These are phyloP conservation scores for Hucho hucho DNA, from an alignment of 2,113 vertebrate genomes.

Conservation along the genomic window DNA sequence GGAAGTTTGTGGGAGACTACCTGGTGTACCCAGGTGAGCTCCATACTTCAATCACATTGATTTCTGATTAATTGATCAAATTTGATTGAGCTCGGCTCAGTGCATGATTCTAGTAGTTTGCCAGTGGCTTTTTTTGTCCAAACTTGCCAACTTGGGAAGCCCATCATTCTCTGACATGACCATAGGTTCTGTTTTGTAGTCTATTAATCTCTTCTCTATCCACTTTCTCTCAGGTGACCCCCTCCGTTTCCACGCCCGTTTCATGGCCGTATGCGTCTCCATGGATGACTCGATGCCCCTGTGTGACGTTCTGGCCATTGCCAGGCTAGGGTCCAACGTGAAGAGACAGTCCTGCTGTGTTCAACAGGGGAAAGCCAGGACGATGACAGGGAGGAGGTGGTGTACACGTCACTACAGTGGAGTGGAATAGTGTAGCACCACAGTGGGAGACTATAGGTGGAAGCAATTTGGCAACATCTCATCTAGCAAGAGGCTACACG, in stretches of 20 bases:
- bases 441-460: not conserved
- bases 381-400: constrained; percentile 46
- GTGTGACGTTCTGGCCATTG: constrained; percentile 75
- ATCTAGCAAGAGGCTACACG: not conserved
- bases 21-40: constrained; percentile 86
- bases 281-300: constrained; percentile 62
- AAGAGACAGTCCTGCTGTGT: constrained; percentile 83
- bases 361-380: constrained; percentile 57
- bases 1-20: constrained; percentile 90
- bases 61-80: not conserved
- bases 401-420: constrained; percentile 86
- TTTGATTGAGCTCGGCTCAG: not conserved
- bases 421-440: constrained; percentile 71
- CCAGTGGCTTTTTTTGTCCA: not conserved
- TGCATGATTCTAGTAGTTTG: not conserved
- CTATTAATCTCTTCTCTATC: not conserved
- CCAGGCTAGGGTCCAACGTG: constrained; percentile 83
- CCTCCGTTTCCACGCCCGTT: constrained; percentile 86
- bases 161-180: not conserved
- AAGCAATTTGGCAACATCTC: not conserved
- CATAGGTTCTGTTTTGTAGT: too few relatives aligned
- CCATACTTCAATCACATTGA: not conserved
- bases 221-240: constrained; percentile 77
- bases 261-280: constrained; percentile 78
- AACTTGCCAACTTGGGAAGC: not conserved